Conservation (phyloP, 2,888 invertebrate genomes). For the Acleris laterana region DNA sequence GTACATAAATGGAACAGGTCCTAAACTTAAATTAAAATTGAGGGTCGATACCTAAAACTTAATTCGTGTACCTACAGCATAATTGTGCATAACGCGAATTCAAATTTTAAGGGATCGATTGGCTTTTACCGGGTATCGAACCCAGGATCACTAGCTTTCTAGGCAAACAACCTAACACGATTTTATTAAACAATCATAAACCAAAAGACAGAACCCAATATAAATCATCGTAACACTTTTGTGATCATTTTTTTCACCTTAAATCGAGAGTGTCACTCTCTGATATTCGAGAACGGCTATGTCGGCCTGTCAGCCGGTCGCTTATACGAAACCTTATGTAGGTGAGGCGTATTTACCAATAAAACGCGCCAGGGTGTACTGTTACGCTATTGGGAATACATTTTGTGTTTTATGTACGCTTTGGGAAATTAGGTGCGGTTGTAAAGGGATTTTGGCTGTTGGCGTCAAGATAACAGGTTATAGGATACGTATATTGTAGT, state of each 20-base stretch:
- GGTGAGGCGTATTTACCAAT: slow-evolving; percentile 44
- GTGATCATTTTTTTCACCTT: slow-evolving; percentile 55
- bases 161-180: background rate
- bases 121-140: too few species aligned
- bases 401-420: slow-evolving; percentile 22
- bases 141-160: too few species aligned
- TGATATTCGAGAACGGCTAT: slow-evolving; percentile 58
- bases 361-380: slow-evolving; percentile 35
- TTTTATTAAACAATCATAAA: background rate
- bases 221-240: background rate
- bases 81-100: too few species aligned
- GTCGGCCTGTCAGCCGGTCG: slow-evolving; percentile 50
- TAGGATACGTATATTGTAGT: background rate
- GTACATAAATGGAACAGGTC: too few species aligned
- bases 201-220: slow-evolving; percentile 17
- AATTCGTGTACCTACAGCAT: too few species aligned
- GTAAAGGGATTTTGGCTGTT: slow-evolving; percentile 5
- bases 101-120: too few species aligned
- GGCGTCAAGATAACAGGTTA: background rate
- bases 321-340: slow-evolving; percentile 57
- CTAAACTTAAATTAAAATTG: too few species aligned
- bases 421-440: slow-evolving; percentile 23
- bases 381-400: slow-evolving; percentile 32
- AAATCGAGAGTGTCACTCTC: slow-evolving; percentile 67
- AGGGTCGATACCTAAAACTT: too few species aligned